These are phyloP conservation scores for Odocoileus virginianus DNA, from an alignment of 2,113 vertebrate genomes.

Conservation along the genomic window DNA sequence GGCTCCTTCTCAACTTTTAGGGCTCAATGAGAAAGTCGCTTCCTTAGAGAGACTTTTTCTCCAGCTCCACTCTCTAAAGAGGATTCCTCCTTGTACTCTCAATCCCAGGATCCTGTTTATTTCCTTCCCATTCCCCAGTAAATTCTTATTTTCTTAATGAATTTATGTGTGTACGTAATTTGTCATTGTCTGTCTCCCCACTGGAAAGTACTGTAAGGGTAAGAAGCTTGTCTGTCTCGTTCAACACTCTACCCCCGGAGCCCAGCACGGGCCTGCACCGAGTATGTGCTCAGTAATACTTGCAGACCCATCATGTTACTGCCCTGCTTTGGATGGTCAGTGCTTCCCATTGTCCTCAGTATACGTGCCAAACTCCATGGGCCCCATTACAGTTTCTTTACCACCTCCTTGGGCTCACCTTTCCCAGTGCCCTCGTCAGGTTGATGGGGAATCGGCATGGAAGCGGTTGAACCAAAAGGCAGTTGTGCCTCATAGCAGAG, in stretches of 20 bases:
- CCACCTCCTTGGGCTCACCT: background rate
- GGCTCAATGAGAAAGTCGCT: background rate
- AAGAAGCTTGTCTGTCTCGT: background rate
- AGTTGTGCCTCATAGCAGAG: fast-evolving
- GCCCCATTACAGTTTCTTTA: background rate
- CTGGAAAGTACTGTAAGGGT: background rate
- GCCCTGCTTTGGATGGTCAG: background rate
- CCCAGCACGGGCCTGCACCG: background rate
- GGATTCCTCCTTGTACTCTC: background rate
- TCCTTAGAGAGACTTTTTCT: background rate
- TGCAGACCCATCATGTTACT: background rate
- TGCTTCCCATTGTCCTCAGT: background rate
- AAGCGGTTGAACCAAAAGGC: too few species aligned
- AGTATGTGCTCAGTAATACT: too few species aligned
- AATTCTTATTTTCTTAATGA: background rate
- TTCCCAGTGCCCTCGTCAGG: background rate
- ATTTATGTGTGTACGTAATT: background rate
- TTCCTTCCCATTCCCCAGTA: background rate
- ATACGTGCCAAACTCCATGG: background rate
- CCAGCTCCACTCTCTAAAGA: background rate
- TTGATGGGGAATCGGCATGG: background rate
- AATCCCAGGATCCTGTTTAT: background rate
- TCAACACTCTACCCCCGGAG: fast-evolving
- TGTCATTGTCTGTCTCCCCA: background rate
- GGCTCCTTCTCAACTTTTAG: background rate